Evolutionary conservation across 2,797 vertebrate species (phyloP), one percentile per base, ranked within the genome.

Genomic region (Anableps anableps): DNA sequence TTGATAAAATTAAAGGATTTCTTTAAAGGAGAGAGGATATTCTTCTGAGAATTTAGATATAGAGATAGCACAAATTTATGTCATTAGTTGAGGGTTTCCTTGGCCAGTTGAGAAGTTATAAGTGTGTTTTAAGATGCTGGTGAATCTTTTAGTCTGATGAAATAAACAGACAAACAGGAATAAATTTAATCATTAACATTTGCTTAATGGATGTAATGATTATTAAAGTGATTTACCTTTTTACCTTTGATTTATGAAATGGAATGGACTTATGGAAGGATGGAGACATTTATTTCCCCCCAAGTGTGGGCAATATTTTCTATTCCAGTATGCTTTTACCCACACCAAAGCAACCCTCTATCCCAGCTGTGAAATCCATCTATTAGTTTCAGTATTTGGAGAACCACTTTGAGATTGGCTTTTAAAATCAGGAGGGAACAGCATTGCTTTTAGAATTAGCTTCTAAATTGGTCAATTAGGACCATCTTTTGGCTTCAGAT

Each of bases 401-500:
- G 74, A 86, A 86, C 83, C 76, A 70, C 77, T 86, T 89, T 87
- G 79, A 78, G 78, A 82, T 60, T 80, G 71, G 81, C 84, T 91
- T 88, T 93, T 88, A 86, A 93, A 89, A 81, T 83, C 81, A 77
- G 31, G 72, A 85, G 66, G 84, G 58, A 91, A 77, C 81, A 77
- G 77, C 83, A 88, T 90, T 83, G 83, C 80, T 87, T 86, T 85
- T 38, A 75, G 81, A 85, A 85, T 88, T 83, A 83, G 66, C 76
- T 78, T 62, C 66, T 82, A 89, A 93, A 90, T 91, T 88, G 85
- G 88, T 87, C 91, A 94, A 91, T 94, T 92, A 92, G 85, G 80
- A 66, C 85, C 85, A 88, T 88, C 86, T 89, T 84, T 91, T 84
- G 87, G 81, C 85, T 87, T 80, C 58, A 80, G 76, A 90, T 76